Base-by-base conservation (phyloP, 1,140 invertebrate species). In the Listronotus bonariensis region DNA sequence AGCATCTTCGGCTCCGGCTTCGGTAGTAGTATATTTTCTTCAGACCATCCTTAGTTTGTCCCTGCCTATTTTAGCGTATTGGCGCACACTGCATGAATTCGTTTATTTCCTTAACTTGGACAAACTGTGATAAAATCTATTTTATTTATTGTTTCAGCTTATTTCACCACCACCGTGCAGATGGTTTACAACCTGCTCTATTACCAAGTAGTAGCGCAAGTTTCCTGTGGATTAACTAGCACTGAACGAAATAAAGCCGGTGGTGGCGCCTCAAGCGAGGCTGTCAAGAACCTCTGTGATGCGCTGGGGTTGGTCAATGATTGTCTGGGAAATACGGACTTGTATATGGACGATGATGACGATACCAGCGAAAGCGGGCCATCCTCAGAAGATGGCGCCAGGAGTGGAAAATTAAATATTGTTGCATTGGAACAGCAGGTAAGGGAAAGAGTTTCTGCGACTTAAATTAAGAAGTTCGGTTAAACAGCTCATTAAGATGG, bases 141-240 rank as follows among this genome's bases (percentile, higher is more conserved):
- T 77, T 48, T 71, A 62, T 82, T 83, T n/a, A 76, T 48, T 71
- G 61, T 82, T 83, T n/a, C 79, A 95, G 93, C 88, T 18, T 94
- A 95, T 77, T 96, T 92, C 77, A 89, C 88, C 8, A 89, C 89
- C 73, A 86, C 96, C 64, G 89, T 96, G 0, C 89, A 91, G 75
- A 86, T 90, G 67, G 80, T 96, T 36, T 97, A 94, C 81, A 94
- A 96, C 80, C 82, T 96, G 41, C 81, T 90, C 42, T 96, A 93
- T 79, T 89, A 96, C 77, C 93, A 97, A 86, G 88, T 93, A 38
- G 82, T 96, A 18, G 79, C 88, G 0, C 87, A 89, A 78, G 72
- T 93, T 7, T 89, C 84, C 34, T 88, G 84, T 77, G 85, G 82
- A 69, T 84, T 93, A 76, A 84, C 80, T 54, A 79, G 74, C 32